Evolutionary conservation across 2,797 vertebrate species (phyloP), one percentile per base, ranked within the genome.

Genomic region (Benthosema pterotum): DNA sequence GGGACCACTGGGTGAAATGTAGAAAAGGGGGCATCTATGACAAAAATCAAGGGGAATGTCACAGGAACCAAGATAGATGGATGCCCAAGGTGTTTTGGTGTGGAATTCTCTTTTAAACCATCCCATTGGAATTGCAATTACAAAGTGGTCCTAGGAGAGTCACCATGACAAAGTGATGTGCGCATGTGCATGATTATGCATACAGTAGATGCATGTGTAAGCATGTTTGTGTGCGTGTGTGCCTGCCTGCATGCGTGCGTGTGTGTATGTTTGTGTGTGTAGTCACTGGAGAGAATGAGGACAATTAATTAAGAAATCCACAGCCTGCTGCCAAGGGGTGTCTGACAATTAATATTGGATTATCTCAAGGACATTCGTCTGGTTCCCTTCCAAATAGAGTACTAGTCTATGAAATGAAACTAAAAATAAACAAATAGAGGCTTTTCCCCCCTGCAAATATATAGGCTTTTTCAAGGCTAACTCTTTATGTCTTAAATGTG

Each of bases 331-430:
- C 65, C 69, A 65, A 47, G 66, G 65, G 67, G 53, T 79, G 65
- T 65, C 68, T 51, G 54, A 57, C 51, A 74, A 71, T 82, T 77
- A 78, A 77, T 80, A 71, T 55, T 65, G 59, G 69, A 80, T 80
- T 67, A 81, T 79, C 19, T 63, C 15, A 42, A 60, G 43, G 46
- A 28, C 53, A 71, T 49, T 5, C 62, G 57, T 18, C 28, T 5
- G 5, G 14, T 38, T 28, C 55, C 18, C 60, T n/a, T 42, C 22
- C 58, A 43, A 52, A 32, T 46, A 19, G 13, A 8, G 28, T 8
- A 53, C 46, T 69, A 25, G 47, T 57, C 55, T 38, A 54, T n/a
- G n/a, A 55, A 38, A 38, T 38, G 32, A 38, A 38, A 38, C 7
- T 51, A 55, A 12, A 28, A 65, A 22, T 18, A 50, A 58, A 59